Percentiles rank a stretch among this genome's conserved stretches.
Conservation (phyloP, 2,888 invertebrate genomes). For the Nyleta sp. region DNA sequence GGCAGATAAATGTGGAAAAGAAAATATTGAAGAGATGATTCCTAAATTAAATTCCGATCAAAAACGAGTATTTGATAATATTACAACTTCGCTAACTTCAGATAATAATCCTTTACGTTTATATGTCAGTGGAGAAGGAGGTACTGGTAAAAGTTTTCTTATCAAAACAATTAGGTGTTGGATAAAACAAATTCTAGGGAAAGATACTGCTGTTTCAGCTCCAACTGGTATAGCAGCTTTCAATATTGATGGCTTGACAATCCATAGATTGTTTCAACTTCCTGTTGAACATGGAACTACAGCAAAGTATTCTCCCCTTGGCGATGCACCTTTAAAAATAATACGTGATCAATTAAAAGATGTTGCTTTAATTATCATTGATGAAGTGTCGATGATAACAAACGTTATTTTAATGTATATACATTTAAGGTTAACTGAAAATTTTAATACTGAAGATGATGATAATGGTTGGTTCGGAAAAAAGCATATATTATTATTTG, state of each 20-base stretch:
- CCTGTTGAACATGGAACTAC: slow-evolving; percentile 73
- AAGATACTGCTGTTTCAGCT: slow-evolving; percentile 71
- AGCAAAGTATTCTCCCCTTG: slow-evolving; percentile 71
- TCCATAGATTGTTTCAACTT: slow-evolving; percentile 73
- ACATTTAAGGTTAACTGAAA: slow-evolving; percentile 33
- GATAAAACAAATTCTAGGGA: slow-evolving; percentile 52
- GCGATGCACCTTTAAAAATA: slow-evolving; percentile 69
- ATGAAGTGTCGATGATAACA: slow-evolving; percentile 68
- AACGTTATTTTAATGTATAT: slow-evolving; percentile 71
- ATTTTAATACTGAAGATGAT: too few relatives aligned
- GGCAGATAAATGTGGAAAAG: slow-evolving; percentile 6
- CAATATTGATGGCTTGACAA: slow-evolving; percentile 76
- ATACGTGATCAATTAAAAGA: slow-evolving; percentile 69
- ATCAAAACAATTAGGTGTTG: slow-evolving; percentile 5
- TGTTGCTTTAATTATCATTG: slow-evolving; percentile 73
- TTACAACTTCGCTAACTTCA: slow-evolving; percentile 44
- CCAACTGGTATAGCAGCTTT: slow-evolving; percentile 76
- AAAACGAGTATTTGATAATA: not conserved
- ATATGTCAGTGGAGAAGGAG: slow-evolving; percentile 70
- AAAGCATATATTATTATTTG: slow-evolving; percentile 71
- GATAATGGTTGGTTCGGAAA: slow-evolving; percentile 73
- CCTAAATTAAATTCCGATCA: slow-evolving; percentile 45
- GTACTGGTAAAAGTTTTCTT: slow-evolving; percentile 72
- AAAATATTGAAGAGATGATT: slow-evolving; percentile 53
- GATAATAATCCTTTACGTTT: slow-evolving; percentile 41